phyloP scores from a whole-genome alignment of 2,797 vertebrate genomes.

The Rhynchotus rufescens region DNA sequence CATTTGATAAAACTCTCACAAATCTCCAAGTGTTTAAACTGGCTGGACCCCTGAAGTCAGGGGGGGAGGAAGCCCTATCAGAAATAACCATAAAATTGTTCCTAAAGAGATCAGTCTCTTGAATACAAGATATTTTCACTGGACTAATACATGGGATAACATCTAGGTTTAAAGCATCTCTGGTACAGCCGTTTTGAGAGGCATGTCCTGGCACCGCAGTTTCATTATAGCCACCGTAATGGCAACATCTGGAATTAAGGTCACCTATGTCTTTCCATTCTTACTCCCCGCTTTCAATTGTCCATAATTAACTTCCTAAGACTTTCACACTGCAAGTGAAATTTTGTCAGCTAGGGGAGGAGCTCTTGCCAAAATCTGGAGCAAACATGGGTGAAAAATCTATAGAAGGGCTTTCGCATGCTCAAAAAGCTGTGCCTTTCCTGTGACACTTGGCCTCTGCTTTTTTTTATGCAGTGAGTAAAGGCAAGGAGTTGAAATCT shows the following conservation, averaged over 20 bases:
- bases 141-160: background rate
- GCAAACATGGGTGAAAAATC: background rate
- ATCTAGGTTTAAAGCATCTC: slow-evolving; percentile 10
- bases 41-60: background rate
- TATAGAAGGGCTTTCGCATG: background rate
- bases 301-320: slow-evolving; percentile 57
- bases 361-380: background rate
- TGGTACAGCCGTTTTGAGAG: slow-evolving; percentile 41
- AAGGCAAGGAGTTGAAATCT: background rate
- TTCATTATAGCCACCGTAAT: slow-evolving; percentile 37
- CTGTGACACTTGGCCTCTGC: accelerated
- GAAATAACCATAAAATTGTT: background rate
- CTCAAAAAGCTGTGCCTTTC: background rate
- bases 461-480: background rate
- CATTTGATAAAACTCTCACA: background rate
- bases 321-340: slow-evolving; percentile 57
- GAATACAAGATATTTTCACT: slow-evolving; percentile 11
- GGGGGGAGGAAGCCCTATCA: background rate
- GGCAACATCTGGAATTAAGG: slow-evolving; percentile 57
- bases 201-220: slow-evolving; percentile 3
- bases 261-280: slow-evolving; percentile 45
- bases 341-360: background rate
- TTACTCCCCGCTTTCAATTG: slow-evolving; percentile 58
- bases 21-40: background rate
- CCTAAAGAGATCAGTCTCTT: slow-evolving; percentile 9